phyloP scores from a whole-genome alignment of 2,113 vertebrate genomes.

The Archocentrus centrarchus region DNA sequence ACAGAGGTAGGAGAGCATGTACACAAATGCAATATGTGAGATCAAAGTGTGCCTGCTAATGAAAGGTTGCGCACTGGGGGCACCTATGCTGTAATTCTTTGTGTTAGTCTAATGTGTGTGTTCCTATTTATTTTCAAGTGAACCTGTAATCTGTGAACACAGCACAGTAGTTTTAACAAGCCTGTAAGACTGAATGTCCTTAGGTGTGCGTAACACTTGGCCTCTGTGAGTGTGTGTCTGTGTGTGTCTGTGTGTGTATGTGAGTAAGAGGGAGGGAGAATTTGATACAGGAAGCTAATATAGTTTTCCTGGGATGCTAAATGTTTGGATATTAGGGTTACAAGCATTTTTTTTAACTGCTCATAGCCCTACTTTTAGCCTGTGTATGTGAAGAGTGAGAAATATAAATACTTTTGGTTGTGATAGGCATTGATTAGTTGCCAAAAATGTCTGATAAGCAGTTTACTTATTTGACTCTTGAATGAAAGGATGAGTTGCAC shows the following conservation, averaged over 20 bases:
- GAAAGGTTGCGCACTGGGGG: slow-evolving; percentile 22
- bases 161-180: background rate
- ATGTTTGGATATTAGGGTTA: background rate
- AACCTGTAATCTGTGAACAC: slow-evolving; percentile 25
- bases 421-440: slow-evolving; percentile 23
- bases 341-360: background rate
- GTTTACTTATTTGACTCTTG: background rate
- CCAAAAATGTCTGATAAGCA: background rate
- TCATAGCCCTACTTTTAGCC: slow-evolving; percentile 21
- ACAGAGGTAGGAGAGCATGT: slow-evolving; percentile 89
- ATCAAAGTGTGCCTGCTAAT: slow-evolving; percentile 43
- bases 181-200: slow-evolving; percentile 51
- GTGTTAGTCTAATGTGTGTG: background rate
- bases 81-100: background rate
- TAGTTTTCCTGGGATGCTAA: slow-evolving; percentile 14
- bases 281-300: slow-evolving; percentile 35
- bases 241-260: too few species aligned
- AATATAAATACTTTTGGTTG: background rate
- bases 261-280: background rate
- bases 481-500: background rate
- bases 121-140: slow-evolving; percentile 24
- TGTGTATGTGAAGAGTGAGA: background rate
- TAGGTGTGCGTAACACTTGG: background rate
- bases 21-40: slow-evolving; percentile 10
- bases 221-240: background rate